Percentiles rank a stretch among this genome's conserved stretches.
These are phyloP conservation scores for Hippoglossus hippoglossus DNA, from an alignment of 2,797 vertebrate genomes.

Conservation along the genomic window DNA sequence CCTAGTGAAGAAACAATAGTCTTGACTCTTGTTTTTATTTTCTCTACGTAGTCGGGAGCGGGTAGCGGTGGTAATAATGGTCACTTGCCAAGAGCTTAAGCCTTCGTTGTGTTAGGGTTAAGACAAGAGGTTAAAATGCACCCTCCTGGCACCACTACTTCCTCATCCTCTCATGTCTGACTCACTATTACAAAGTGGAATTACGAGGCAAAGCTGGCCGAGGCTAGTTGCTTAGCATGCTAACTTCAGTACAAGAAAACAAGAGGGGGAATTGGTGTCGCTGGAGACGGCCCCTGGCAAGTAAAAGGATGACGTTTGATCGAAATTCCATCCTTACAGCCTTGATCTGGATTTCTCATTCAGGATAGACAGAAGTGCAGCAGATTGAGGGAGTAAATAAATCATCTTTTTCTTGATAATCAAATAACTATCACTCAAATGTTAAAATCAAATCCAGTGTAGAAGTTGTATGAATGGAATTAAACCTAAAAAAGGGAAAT, in stretches of 20 bases:
- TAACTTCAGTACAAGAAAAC: not conserved
- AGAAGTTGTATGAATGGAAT: slow-evolving; percentile 16
- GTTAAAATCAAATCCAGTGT: not conserved
- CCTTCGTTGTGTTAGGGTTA: no score
- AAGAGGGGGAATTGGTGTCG: not conserved
- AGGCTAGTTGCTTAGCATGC: not conserved
- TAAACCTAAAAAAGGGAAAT: slow-evolving; percentile 47
- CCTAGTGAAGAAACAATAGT: not conserved
- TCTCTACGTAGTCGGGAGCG: not conserved
- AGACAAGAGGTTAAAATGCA: not conserved
- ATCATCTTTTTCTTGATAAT: not conserved
- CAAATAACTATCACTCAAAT: not conserved
- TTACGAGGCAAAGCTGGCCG: no score
- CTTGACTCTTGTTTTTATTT: not conserved
- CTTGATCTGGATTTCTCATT: not conserved
- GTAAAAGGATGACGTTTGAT: not conserved
- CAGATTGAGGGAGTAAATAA: not conserved
- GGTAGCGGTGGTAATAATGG: not conserved
- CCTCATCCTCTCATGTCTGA: not conserved
- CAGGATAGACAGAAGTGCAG: not conserved
- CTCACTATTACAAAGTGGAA: no score
- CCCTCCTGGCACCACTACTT: not conserved
- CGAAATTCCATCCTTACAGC: not conserved
- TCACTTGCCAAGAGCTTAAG: not conserved
- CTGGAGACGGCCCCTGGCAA: not conserved